Evolutionary conservation across 1,140 invertebrate genomes (phyloP), one percentile per base, ranked within the genome.

Genomic region (Monomorium pharaonis): DNA sequence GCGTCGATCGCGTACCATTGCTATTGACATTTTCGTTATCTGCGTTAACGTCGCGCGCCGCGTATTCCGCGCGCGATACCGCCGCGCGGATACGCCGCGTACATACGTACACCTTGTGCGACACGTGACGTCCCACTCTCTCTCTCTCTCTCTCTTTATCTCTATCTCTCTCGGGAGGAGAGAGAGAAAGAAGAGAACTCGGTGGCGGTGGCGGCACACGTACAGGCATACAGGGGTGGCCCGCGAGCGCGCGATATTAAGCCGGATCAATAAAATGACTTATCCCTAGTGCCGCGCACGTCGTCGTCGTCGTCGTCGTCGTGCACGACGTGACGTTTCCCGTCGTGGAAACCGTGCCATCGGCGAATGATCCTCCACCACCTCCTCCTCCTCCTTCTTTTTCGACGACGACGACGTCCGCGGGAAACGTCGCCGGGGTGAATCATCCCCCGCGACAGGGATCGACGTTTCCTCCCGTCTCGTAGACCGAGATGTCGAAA

Each of bases 211-310:
- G 70, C 16, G 72, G 44, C 60, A 49, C 10, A 16, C n/a, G 12
- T 5, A n/a, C 30, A 18, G 69, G 69, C 58, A 80, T n/a, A n/a
- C n/a, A n/a, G n/a, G n/a, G 60, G 51, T 58, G 58, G 77, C 37
- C 60, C 62, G 60, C 54, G 74, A 65, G 51, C 18, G 74, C 51
- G 37, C 51, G 67, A 83, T 83, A 72, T 83, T 83, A 83, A 56
- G 51, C 49, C 78, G 78, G 78, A 83, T 83, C 78, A 83, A 83
- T 83, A 83, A 83, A 83, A 83, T 83, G 78, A 83, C 78, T 83
- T 83, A 83, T 83, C 78, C 67, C 51, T 83, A 54, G 69, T 83
- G 78, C 78, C 21, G 76, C 60, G 21, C 75, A 37, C 37, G 7
- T n/a, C 7, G 37, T 42, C 37, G 37, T 42, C 37, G 37, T 42